phyloP scores from a whole-genome alignment of 2,797 vertebrate species.

The Onychomys leucogaster region DNA sequence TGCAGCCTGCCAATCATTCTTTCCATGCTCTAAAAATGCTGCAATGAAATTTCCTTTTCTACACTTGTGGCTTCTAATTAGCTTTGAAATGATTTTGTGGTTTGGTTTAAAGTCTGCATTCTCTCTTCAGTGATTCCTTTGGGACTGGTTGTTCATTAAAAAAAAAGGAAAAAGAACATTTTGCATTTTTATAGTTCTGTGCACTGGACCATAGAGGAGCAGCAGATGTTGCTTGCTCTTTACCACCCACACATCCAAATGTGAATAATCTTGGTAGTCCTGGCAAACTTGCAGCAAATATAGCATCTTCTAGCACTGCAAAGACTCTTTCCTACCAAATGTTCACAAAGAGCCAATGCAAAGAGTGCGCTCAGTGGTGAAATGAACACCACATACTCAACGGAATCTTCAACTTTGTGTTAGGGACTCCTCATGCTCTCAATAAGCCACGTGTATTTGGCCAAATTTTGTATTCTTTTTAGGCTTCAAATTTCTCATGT shows the following conservation, averaged over 20 bases:
- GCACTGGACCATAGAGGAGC: slow-evolving; percentile 66
- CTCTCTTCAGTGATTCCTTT: slow-evolving; percentile 74
- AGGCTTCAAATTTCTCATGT: background rate
- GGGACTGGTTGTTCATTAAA: slow-evolving; percentile 76
- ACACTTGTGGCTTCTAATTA: slow-evolving; percentile 74
- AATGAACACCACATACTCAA: background rate
- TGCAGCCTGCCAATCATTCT: slow-evolving; percentile 41
- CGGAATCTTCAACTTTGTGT: background rate
- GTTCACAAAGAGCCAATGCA: slow-evolving; percentile 39
- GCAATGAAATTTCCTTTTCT: slow-evolving; percentile 61
- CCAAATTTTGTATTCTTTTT: background rate
- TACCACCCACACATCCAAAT: slow-evolving; percentile 66
- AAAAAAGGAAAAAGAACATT: slow-evolving; percentile 59
- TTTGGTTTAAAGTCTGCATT: slow-evolving; percentile 70
- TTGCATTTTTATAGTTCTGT: slow-evolving; percentile 77
- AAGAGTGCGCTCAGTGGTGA: background rate
- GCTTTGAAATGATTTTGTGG: slow-evolving; percentile 71
- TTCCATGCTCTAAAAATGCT: slow-evolving; percentile 35
- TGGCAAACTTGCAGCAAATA: slow-evolving; percentile 58
- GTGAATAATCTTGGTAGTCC: slow-evolving; percentile 66
- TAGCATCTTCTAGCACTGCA: background rate
- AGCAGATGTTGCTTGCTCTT: slow-evolving; percentile 77
- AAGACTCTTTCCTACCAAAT: slow-evolving; percentile 18
- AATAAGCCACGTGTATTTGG: background rate
- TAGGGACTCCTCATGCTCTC: background rate